A percentile compares a stretch with the other conserved stretches of the same genome.
Conservation (phyloP, 2,113 vertebrate genomes). For the Grammomys dolichurus region DNA sequence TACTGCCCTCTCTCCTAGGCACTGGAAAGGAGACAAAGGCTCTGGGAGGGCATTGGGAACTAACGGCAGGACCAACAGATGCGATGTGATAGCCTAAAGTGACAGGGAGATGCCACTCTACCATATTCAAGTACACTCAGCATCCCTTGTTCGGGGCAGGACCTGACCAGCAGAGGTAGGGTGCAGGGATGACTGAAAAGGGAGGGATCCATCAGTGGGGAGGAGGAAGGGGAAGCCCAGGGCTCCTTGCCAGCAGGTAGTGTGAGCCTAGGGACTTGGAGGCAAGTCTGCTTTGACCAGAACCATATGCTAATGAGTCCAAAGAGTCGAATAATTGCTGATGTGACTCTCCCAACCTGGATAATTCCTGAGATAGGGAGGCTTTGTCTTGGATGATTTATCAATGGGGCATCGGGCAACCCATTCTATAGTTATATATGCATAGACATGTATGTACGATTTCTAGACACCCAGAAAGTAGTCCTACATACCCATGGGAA, state of each 20-base stretch:
- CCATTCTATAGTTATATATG: background rate
- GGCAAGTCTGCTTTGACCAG: background rate
- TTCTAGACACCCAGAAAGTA: constrained; percentile 1
- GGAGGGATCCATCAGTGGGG: too few relatives aligned
- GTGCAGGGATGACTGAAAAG: background rate
- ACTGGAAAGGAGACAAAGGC: background rate
- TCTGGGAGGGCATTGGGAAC: background rate
- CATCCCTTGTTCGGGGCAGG: background rate
- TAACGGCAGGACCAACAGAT: background rate
- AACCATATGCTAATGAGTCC: background rate
- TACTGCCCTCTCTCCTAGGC: background rate
- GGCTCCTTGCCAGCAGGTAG: background rate
- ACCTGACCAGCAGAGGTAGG: background rate
- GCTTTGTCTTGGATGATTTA: constrained; percentile 32
- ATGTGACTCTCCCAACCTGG: constrained; percentile 49
- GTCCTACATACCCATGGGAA: background rate
- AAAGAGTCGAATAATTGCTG: background rate
- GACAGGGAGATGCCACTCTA: background rate
- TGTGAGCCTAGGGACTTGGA: background rate
- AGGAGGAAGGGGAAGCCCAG: background rate
- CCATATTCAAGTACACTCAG: background rate
- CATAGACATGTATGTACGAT: background rate
- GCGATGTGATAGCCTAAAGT: background rate
- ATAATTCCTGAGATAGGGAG: constrained; percentile 61
- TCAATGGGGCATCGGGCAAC: background rate